Base-by-base conservation (phyloP, 2,113 vertebrate genomes). In the Pardalotus punctatus region DNA sequence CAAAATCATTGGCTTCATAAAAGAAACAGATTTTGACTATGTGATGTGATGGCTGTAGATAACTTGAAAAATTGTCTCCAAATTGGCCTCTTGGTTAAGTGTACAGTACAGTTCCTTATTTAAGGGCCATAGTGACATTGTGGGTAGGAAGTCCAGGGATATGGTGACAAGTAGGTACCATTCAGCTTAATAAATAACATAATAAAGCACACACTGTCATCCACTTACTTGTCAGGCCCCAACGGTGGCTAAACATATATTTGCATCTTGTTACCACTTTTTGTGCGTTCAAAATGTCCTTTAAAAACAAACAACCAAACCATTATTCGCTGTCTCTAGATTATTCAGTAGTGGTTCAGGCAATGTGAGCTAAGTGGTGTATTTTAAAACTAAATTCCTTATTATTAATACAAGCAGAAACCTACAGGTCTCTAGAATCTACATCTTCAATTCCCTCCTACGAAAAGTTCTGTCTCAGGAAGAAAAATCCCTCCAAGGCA, bases 11-110 rank as follows among this genome's bases (percentile, higher is more conserved):
- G 65, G 17, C 48, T 79, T 83, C 54, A 70, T 77, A 81, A 96
- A 92, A 96, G 73, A 95, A 96, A 90, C 57, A 57, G 45, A 50
- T 67, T 94, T 86, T 78, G 71, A 94, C 67, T 71, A 35, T 57
- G 27, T n/a, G 12, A 35, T 57, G 27, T n/a, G 12, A 64, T 89
- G 56, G 19, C 80, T 91, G 87, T 25, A 69, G 74, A 56, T 85
- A 40, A 88, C 77, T 83, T 72, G 50, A 79, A 96, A 97, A 94
- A 86, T 64, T 67, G 36, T 67, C 57, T 89, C 24, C 38, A 65
- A 74, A 45, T 19, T 69, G 10, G n/a, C 90, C 14, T 71, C 38
- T 64, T 36, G 51, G 28, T 25, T 64, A 86, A 71, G 66, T 23
- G 36, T 35, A 11, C 31, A 42, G 17, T 42, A 40, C 13, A 54